Conservation (phyloP, 1,140 invertebrate genomes). For the Macrosteles quadrilineatus region DNA sequence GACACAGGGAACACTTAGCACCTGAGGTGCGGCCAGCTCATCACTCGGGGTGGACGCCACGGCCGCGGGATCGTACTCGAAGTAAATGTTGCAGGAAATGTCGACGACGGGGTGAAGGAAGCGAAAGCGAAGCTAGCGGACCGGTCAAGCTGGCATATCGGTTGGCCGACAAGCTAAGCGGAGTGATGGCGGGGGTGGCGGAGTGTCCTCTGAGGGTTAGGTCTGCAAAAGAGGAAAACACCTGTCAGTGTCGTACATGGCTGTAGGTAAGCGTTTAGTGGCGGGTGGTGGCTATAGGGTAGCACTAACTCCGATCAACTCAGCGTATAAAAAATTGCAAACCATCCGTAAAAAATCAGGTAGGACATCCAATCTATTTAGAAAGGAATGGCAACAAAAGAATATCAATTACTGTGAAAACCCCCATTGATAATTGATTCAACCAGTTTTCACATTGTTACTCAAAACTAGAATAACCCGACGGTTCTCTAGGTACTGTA, state of each 20-base stretch:
- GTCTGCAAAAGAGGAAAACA: slow-evolving; percentile 33
- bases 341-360: too few species aligned
- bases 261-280: too few species aligned
- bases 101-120: neutral
- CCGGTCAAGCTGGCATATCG: neutral
- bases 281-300: too few species aligned
- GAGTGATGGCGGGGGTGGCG: slow-evolving; percentile 5
- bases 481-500: too few species aligned
- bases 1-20: slow-evolving; percentile 1
- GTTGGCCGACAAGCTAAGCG: neutral
- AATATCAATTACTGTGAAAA: too few species aligned
- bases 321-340: too few species aligned
- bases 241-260: slow-evolving; percentile 23
- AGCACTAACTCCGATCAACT: too few species aligned
- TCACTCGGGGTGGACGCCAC: neutral
- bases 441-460: too few species aligned
- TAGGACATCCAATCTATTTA: too few species aligned
- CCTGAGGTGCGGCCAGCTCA: slow-evolving; percentile 3
- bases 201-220: slow-evolving; percentile 16
- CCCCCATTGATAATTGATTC: too few species aligned
- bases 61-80: neutral
- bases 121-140: neutral
- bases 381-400: too few species aligned
- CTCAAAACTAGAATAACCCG: too few species aligned
- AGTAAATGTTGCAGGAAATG: slow-evolving; percentile 21